Base-by-base conservation (phyloP, 2,113 vertebrate species). In the Carlito syrichta region DNA sequence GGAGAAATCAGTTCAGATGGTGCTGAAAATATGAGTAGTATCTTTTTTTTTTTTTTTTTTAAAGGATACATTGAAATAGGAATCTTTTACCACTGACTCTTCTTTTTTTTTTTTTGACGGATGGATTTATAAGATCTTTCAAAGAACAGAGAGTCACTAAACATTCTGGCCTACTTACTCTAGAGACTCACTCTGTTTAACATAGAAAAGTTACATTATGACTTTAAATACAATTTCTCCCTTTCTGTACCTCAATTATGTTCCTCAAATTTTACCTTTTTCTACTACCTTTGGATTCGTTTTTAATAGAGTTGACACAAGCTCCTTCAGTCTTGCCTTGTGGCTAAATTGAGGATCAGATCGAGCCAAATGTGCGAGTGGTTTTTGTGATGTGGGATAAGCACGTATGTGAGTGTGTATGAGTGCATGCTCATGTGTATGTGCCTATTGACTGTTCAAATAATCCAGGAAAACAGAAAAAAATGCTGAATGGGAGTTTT, bases 361-460 rank as follows among this genome's bases (percentile, higher is more conserved):
- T 77, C 58, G 95, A 56, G 93, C 86, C 93, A 63, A 85, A 82
- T 22, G 81, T 23, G 81, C 89, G 74, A 23, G 79, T 92, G 97
- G 96, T 95, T 97, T 97, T 85, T 97, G 96, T 98, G 97, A 97
- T 98, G 96, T 97, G 97, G 97, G 63, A 16, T 30, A 48, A 63
- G 77, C 38, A 68, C 20, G 71, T 43, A 83, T 90, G 96, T 96
- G 69, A 48, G 81, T 48, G 10, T 78, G 76, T 54, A 32, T 91
- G 89, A 94, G 89, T 88, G 91, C 68, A 81, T 92, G 91, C 84
- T 92, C 76, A 35, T 90, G 79, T 90, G 95, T 92, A 82, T 90
- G 92, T 90, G 92, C 90, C 89, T 88, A 89, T 95, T 95, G 96
- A 97, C 96, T 97, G 94, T 97, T 95, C 96, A 97, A 96, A 97